Base-by-base conservation (phyloP, 2,113 vertebrate genomes). In the Dasyornis broadbenti region DNA sequence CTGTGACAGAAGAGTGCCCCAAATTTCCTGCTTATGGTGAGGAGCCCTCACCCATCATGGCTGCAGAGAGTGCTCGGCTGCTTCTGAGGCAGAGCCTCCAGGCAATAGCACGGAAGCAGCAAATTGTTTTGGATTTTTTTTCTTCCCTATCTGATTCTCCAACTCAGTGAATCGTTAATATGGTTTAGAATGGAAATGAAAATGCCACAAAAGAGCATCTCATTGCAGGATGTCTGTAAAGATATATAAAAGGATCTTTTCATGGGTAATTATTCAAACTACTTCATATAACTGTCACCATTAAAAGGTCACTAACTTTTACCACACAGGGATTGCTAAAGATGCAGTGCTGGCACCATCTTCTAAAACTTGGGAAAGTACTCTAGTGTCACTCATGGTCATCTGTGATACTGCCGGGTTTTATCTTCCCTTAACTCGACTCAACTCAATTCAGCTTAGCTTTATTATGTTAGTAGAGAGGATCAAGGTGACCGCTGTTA, bases 171-270 rank as follows among this genome's bases (percentile, higher is more conserved):
- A 96, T 97, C 80, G 89, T 96, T 96, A 96, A 94, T 95, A 89
- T 81, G 82, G 89, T 92, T 96, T 93, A 95, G 95, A 96, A 96
- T 90, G 93, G 73, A 85, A 95, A 95, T 80, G 89, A 97, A 97
- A 96, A 97, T 96, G 94, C 94, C 95, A 76, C 95, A 96, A 97
- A 97, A 96, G 96, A 98, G 96, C 92, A 96, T 90, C 83, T 96
- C 80, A 70, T 85, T 90, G 83, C 84, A 88, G 96, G 86, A 80
- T 97, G 95, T 89, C 94, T 92, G 93, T 96, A 96, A 94, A 92
- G 92, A 96, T 85, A 92, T 88, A 98, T 96, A 95, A 95, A 90
- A 96, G 49, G 78, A 95, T 82, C 71, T 93, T 96, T 97, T 95
- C 91, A 72, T 52, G 82, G 90, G 61, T 97, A 98, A 96, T 97